These are phyloP conservation scores for Hepsetus odoe DNA, from an alignment of 2,113 vertebrate genomes.

Conservation along the genomic window DNA sequence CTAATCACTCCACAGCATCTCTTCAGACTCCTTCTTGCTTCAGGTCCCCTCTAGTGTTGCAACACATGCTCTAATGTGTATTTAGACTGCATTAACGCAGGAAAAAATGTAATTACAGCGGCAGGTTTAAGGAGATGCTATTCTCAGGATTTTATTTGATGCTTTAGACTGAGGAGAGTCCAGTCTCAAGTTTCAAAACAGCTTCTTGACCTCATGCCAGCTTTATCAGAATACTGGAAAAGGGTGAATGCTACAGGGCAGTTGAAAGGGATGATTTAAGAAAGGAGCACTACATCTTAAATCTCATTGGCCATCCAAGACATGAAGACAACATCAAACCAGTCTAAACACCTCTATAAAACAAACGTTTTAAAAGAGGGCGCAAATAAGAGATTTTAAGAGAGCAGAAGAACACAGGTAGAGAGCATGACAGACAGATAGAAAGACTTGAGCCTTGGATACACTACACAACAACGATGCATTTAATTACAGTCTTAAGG, in stretches of 20 bases:
- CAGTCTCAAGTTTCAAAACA: neutral
- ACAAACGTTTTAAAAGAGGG: neutral
- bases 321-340: constrained; percentile 28
- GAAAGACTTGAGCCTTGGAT: too few species aligned
- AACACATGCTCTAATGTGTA: too few species aligned
- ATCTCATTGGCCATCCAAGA: constrained; percentile 33
- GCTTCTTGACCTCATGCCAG: neutral
- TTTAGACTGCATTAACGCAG: neutral
- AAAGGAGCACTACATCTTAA: constrained; percentile 43
- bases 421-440: constrained; percentile 1
- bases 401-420: neutral
- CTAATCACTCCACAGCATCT: constrained; percentile 12
- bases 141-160: neutral
- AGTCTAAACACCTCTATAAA: constrained; percentile 11
- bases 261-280: constrained; percentile 38
- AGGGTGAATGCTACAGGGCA: constrained; percentile 19
- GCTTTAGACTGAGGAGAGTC: constrained; percentile 10
- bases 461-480: too few species aligned
- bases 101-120: constrained; percentile 30
- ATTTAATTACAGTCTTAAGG: too few species aligned
- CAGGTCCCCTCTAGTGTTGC: too few species aligned
- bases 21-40: neutral
- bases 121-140: neutral
- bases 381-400: neutral
- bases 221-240: neutral